Conservation (phyloP, 2,888 invertebrate species). For the Synergus laeviventris region DNA sequence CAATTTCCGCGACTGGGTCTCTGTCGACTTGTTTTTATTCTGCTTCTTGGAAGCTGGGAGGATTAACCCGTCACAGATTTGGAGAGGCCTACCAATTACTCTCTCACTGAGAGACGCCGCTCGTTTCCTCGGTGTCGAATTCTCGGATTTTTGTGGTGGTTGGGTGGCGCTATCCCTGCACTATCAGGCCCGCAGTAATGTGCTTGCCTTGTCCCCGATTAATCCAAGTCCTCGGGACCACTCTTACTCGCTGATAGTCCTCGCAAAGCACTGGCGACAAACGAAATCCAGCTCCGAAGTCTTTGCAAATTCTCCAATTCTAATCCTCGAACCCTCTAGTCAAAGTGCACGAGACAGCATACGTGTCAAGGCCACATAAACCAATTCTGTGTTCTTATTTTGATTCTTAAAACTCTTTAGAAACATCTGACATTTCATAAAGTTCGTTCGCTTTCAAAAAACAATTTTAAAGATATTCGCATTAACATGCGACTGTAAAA, state of each 20-base stretch:
- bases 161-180: slow-evolving; percentile 61
- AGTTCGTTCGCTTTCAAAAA: slow-evolving; percentile 29
- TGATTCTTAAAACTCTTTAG: no score
- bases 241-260: slow-evolving; percentile 56
- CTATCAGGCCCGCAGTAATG: slow-evolving; percentile 70
- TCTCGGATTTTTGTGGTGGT: slow-evolving; percentile 66
- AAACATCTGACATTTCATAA: no score
- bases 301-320: not conserved
- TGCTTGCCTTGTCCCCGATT: slow-evolving; percentile 74
- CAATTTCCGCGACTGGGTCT: slow-evolving; percentile 37
- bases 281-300: slow-evolving; percentile 28
- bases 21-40: slow-evolving; percentile 51
- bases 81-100: slow-evolving; percentile 64
- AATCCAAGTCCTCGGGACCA: slow-evolving; percentile 65
- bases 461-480: slow-evolving; percentile 35
- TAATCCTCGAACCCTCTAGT: slow-evolving; percentile 4
- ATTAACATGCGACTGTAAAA: slow-evolving; percentile 22
- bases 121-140: slow-evolving; percentile 57
- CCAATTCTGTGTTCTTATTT: not conserved
- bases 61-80: slow-evolving; percentile 74
- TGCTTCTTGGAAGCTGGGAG: slow-evolving; percentile 70
- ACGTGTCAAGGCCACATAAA: not conserved
- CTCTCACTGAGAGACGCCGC: slow-evolving; percentile 45
- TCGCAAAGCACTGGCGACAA: slow-evolving; percentile 43
- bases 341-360: not conserved